A percentile compares a stretch with the other conserved stretches of the same genome.
Conservation (phyloP, 1,140 invertebrate species). For the Cydia pomonella region DNA sequence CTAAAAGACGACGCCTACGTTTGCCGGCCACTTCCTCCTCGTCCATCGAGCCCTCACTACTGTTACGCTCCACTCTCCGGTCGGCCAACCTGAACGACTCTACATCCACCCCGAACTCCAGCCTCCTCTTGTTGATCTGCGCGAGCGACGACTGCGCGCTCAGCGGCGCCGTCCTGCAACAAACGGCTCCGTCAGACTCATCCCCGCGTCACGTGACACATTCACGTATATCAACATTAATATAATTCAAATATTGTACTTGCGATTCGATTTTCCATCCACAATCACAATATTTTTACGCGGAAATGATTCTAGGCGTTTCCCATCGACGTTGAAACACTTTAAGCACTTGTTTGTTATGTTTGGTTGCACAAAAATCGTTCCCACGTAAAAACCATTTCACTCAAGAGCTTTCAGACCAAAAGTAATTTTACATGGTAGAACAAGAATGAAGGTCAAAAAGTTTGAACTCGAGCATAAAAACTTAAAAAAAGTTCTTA, state of each 20-base stretch:
- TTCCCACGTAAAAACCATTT: conserved; percentile 81
- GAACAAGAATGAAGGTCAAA: conserved; percentile 32
- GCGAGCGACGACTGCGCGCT: conserved; percentile 69
- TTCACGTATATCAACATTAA: conserved; percentile 46
- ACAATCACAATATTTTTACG: conserved; percentile 80
- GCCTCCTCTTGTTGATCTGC: conserved; percentile 77
- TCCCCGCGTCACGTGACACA: conserved; percentile 12
- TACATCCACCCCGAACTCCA: conserved; percentile 77
- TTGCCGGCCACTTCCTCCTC: conserved; percentile 62
- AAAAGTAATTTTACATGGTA: conserved; percentile 51
- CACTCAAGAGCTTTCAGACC: conserved; percentile 79
- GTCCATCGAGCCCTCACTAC: conserved; percentile 66
- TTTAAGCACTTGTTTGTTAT: conserved; percentile 65
- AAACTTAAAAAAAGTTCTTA: conserved; percentile 32
- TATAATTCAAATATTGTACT: conserved; percentile 64
- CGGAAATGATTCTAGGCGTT: conserved; percentile 80
- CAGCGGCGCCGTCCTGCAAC: conserved; percentile 78
- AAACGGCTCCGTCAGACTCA: conserved; percentile 54
- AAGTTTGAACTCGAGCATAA: conserved; percentile 29
- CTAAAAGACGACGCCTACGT: conserved; percentile 63
- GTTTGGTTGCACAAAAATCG: conserved; percentile 78
- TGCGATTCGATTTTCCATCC: conserved; percentile 80
- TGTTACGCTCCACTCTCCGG: conserved; percentile 55
- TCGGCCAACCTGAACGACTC: conserved; percentile 70
- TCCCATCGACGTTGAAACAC: conserved; percentile 71